phyloP scores from a whole-genome alignment of 2,888 invertebrate species.

The Acleris holmiana region DNA sequence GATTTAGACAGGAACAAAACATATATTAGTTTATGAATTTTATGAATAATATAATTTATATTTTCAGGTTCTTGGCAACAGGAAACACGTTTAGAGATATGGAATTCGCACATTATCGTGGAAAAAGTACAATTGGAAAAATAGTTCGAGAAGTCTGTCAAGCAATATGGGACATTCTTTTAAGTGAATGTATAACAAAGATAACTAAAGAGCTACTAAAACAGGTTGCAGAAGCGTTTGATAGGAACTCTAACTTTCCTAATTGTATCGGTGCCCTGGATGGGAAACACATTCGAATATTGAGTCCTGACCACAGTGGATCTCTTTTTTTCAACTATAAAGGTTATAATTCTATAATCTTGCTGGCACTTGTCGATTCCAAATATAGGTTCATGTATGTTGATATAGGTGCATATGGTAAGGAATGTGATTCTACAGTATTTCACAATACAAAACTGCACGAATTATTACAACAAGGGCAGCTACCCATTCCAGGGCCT shows the following conservation, averaged over 20 bases:
- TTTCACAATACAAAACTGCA: constrained; percentile 23
- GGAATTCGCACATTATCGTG: constrained; percentile 36
- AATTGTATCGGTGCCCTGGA: constrained; percentile 13
- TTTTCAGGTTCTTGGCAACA: constrained; percentile 38
- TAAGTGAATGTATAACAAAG: constrained; percentile 22
- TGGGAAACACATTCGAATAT: constrained; percentile 12
- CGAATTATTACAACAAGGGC: constrained; percentile 15
- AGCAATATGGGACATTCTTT: constrained; percentile 36
- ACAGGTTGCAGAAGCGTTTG: constrained; percentile 25
- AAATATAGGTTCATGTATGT: constrained; percentile 21
- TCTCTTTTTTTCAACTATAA: constrained; percentile 10
- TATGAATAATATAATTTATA: constrained; percentile 16
- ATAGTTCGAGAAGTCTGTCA: constrained; percentile 35
- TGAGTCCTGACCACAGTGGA: constrained; percentile 8
- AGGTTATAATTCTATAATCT: constrained; percentile 17
- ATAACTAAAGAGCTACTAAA: constrained; percentile 21
- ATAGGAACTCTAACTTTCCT: constrained; percentile 15
- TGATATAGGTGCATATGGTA: constrained; percentile 14
- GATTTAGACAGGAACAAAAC: neutral
- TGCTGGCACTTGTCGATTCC: constrained; percentile 18
- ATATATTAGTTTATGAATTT: constrained; percentile 1
- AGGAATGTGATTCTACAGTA: constrained; percentile 10
- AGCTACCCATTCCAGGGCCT: no score
- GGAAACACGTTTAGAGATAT: constrained; percentile 36
- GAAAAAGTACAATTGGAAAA: constrained; percentile 35